Percentiles rank a stretch among this genome's conserved stretches.
These are phyloP conservation scores for Drosophila subobscura DNA, from an alignment of 1,140 invertebrate genomes.

Conservation along the genomic window DNA sequence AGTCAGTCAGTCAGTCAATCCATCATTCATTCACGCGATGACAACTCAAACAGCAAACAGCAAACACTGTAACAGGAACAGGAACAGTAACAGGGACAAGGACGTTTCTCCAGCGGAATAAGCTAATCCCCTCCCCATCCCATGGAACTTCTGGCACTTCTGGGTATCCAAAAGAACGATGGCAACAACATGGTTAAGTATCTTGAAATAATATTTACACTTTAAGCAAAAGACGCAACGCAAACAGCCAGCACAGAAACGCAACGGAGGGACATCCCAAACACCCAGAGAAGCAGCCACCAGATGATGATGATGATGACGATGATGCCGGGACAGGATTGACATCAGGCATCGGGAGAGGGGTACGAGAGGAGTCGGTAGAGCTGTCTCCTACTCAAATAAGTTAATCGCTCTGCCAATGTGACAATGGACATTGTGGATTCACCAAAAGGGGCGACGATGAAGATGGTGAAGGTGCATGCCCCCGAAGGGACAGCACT, in stretches of 20 bases:
- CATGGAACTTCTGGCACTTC: too few species aligned
- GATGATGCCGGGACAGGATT: too few species aligned
- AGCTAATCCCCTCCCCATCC: constrained; percentile 48
- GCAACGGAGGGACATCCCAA: background rate
- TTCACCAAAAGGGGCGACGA: background rate
- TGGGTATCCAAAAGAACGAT: constrained; percentile 11
- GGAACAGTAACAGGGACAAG: constrained; percentile 57
- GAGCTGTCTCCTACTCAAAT: constrained; percentile 53
- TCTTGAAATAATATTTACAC: constrained; percentile 81
- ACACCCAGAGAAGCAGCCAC: background rate
- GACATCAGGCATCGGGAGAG: background rate
- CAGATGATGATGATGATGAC: constrained; percentile 1
- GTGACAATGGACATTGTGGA: constrained; percentile 30
- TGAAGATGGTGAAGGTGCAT: background rate
- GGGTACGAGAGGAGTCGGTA: background rate
- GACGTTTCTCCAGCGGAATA: constrained; percentile 48
- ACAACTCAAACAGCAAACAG: constrained; percentile 65
- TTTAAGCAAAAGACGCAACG: constrained; percentile 70
- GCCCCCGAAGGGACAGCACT: background rate
- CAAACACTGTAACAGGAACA: constrained; percentile 1
- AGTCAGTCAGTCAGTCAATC: constrained; percentile 44
- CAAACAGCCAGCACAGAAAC: constrained; percentile 51
- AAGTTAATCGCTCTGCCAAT: constrained; percentile 71
- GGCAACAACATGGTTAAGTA: constrained; percentile 68
- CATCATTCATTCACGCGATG: constrained; percentile 75